Conservation (phyloP, 2,113 vertebrate species). For the Corydoras sp. region DNA sequence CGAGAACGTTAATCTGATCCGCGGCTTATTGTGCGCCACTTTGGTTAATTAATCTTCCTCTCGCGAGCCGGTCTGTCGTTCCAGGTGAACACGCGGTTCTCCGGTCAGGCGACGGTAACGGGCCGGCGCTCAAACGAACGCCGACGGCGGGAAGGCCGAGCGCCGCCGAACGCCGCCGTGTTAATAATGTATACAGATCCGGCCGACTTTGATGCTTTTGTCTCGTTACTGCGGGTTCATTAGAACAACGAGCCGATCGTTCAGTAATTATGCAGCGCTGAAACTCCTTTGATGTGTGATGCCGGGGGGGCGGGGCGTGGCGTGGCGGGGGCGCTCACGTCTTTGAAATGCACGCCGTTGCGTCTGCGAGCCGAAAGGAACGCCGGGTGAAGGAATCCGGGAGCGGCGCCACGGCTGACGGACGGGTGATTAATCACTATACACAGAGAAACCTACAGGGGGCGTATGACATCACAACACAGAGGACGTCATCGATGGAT, state of each 20-base stretch:
- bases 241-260: neutral
- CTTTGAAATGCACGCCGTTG: neutral
- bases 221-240: neutral
- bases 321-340: neutral
- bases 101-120: neutral
- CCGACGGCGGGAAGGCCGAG: no score
- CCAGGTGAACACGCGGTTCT: neutral
- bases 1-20: neutral
- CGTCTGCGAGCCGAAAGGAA: neutral
- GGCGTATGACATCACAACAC: no score
- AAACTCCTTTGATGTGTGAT: slow-evolving; percentile 2
- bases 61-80: neutral
- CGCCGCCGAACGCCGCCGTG: no score
- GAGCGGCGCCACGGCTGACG: no score
- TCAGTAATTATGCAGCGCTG: slow-evolving; percentile 15
- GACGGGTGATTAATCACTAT: no score
- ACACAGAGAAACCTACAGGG: no score
- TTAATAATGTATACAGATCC: slow-evolving; percentile 17
- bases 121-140: neutral
- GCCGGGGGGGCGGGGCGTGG: no score
- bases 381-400: neutral
- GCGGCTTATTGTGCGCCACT: neutral
- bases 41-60: neutral
- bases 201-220: slow-evolving; percentile 18
- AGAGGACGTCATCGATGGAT: no score